Evolutionary conservation across 1,140 invertebrate species (phyloP).

Genomic region (Thaumetopoea pityocampa): DNA sequence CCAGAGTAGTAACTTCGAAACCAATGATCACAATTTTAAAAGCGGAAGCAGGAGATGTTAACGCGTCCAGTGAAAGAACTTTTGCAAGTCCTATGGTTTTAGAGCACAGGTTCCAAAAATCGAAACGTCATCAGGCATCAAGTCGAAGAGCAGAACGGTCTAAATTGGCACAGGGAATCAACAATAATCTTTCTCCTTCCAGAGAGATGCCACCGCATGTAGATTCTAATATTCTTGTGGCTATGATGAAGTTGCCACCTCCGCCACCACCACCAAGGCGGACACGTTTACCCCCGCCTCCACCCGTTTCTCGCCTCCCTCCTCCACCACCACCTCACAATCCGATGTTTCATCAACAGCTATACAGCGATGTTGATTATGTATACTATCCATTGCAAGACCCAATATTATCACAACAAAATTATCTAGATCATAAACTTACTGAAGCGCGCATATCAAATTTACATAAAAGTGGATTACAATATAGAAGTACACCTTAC

Average conservation of each 20-base stretch:
- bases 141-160: slow-evolving; percentile 62
- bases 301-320: slow-evolving; percentile 76
- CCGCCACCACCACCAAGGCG: slow-evolving; percentile 76
- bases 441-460: slow-evolving; percentile 74
- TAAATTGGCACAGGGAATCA: slow-evolving; percentile 59
- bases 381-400: slow-evolving; percentile 93
- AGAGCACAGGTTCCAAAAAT: slow-evolving; percentile 68
- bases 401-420: slow-evolving; percentile 90
- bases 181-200: slow-evolving; percentile 49
- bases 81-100: slow-evolving; percentile 68
- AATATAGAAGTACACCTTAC: slow-evolving; percentile 88
- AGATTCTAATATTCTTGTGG: slow-evolving; percentile 77
- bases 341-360: slow-evolving; percentile 89
- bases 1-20: slow-evolving; percentile 81
- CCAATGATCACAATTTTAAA: slow-evolving; percentile 82
- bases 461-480: slow-evolving; percentile 80
- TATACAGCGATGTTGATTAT: slow-evolving; percentile 92
- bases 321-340: slow-evolving; percentile 82
- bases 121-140: slow-evolving; percentile 63
- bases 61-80: slow-evolving; percentile 55
- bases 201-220: slow-evolving; percentile 45
- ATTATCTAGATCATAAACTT: slow-evolving; percentile 91
- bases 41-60: slow-evolving; percentile 78
- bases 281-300: slow-evolving; percentile 71
- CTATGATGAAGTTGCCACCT: slow-evolving; percentile 76